These are phyloP conservation scores for Metacarcinus magister DNA, from an alignment of 2,888 invertebrate genomes.

Conservation along the genomic window DNA sequence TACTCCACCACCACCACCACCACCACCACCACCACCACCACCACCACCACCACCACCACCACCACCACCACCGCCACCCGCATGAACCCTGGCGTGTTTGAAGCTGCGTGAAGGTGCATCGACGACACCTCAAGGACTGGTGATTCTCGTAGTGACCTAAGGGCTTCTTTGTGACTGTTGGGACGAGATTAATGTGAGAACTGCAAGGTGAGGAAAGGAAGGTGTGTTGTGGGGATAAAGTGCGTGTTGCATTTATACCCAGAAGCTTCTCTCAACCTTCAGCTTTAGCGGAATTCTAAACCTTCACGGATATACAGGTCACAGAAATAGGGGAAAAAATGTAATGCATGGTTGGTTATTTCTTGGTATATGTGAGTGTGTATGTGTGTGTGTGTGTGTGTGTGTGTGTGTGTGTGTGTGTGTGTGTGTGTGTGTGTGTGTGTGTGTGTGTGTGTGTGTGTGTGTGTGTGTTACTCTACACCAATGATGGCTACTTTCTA, in stretches of 20 bases:
- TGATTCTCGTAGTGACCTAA: not conserved
- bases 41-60: not conserved
- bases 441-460: too few species aligned
- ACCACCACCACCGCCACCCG: conserved; percentile 30
- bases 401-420: not conserved
- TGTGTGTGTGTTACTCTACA: too few species aligned
- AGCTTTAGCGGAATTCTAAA: not conserved
- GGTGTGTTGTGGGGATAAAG: not conserved
- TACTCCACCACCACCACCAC: not conserved
- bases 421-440: too few species aligned
- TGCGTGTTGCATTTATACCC: not conserved
- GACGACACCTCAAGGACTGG: not conserved
- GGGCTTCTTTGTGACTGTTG: not conserved
- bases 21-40: conserved; percentile 19
- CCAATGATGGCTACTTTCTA: too few species aligned
- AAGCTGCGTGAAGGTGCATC: not conserved
- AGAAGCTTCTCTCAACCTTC: not conserved
- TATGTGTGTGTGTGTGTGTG: not conserved
- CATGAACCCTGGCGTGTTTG: not conserved
- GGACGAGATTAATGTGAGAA: not conserved
- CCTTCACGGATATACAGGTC: not conserved
- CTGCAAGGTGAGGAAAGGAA: not conserved
- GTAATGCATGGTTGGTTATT: not conserved
- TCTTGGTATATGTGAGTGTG: not conserved
- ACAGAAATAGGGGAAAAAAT: not conserved